Conservation (phyloP, 2,113 vertebrate genomes). For the Urocynchramus pylzowi region DNA sequence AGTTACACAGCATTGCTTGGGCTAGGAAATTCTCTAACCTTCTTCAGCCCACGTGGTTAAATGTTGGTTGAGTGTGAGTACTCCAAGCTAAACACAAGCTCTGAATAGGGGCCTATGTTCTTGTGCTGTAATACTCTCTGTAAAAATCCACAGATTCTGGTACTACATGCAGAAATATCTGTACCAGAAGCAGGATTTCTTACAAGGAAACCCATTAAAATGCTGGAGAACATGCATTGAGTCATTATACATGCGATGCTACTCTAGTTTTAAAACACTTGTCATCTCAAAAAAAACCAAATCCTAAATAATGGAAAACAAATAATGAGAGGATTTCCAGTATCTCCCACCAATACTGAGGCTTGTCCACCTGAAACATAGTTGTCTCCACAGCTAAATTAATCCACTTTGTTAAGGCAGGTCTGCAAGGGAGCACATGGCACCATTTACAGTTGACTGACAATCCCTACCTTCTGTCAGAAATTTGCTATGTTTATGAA, state of each 20-base stretch:
- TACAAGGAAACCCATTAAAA: neutral
- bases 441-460: neutral
- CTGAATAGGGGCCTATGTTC: neutral
- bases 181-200: neutral
- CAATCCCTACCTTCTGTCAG: neutral
- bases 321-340: neutral
- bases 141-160: neutral
- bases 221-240: neutral
- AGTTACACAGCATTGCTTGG: neutral
- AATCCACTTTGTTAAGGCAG: neutral
- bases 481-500: neutral
- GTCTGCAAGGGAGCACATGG: neutral
- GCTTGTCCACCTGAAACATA: neutral
- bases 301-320: neutral
- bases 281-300: neutral
- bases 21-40: neutral
- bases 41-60: neutral
- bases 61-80: neutral
- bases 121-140: neutral
- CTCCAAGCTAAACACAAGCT: neutral
- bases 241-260: neutral
- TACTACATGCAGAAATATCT: neutral
- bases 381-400: neutral
- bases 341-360: neutral
- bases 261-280: neutral